Percentiles rank a stretch among this genome's conserved stretches.
Evolutionary conservation across 64 coral and sea anemone genomes (phyloP).

Genomic region (Orbicella faveolata): DNA sequence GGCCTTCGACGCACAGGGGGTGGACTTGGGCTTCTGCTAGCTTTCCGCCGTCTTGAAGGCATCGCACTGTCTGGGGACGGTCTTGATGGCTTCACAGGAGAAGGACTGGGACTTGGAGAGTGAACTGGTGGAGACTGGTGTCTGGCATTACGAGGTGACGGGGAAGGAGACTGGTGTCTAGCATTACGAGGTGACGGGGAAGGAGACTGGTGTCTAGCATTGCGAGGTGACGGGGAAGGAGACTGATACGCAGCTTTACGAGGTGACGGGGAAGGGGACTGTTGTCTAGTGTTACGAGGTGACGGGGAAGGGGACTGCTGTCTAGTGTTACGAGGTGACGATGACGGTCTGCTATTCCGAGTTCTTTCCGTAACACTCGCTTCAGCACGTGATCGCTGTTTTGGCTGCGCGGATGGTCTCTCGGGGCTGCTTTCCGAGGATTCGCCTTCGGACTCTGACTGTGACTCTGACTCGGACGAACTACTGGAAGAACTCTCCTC

Average conservation of each 20-base stretch:
- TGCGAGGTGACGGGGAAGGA: background rate
- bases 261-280: background rate
- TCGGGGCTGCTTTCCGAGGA: constrained; percentile 1
- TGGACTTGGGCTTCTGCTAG: constrained; percentile 19
- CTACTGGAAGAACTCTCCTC: constrained; percentile 42
- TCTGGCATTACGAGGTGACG: constrained; percentile 3
- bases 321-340: background rate
- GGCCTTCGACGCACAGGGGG: background rate
- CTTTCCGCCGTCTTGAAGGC: background rate
- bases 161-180: background rate
- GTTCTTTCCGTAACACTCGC: background rate
- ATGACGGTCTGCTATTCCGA: background rate
- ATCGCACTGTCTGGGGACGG: background rate
- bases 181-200: background rate
- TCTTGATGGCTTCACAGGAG: background rate
- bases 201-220: background rate
- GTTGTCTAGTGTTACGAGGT: background rate
- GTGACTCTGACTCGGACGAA: constrained; percentile 19
- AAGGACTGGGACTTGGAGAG: background rate
- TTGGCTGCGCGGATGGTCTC: background rate
- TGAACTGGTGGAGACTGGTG: background rate
- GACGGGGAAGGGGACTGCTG: background rate
- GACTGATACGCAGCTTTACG: background rate
- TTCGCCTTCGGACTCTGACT: constrained; percentile 13
- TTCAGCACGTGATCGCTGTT: background rate